A percentile compares a stretch with the other conserved stretches of the same genome.
Conservation (phyloP, 2,797 vertebrate species). For the Vespertilio murinus region DNA sequence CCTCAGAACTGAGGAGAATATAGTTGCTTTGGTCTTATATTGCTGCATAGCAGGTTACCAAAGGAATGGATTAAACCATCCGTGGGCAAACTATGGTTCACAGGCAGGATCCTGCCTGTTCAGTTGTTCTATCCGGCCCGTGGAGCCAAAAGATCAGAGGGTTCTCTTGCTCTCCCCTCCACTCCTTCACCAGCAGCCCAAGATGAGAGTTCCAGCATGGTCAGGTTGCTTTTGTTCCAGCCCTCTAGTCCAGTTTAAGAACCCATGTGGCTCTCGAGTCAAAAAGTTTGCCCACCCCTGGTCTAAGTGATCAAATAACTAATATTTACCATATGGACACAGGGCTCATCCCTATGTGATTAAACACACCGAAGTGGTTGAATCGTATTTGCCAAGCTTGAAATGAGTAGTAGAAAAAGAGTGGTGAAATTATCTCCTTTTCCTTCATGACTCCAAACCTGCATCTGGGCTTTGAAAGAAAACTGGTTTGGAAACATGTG, state of each 20-base stretch:
- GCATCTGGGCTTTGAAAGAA: background rate
- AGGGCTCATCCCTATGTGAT: background rate
- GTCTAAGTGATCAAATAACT: background rate
- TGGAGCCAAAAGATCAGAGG: no score
- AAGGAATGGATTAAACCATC: background rate
- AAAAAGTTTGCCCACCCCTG: no score
- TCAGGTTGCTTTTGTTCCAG: no score
- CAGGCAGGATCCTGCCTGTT: no score
- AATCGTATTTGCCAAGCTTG: background rate
- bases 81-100: no score
- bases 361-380: background rate
- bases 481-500: background rate
- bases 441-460: background rate
- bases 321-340: background rate
- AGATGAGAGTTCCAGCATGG: no score
- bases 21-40: fast-evolving
- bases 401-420: background rate
- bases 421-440: background rate
- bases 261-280: no score
- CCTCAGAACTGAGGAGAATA: background rate
- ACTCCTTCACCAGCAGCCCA: no score
- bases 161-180: no score
- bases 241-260: no score
- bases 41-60: no score
- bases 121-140: no score